Evolutionary conservation across 1,140 invertebrate species (phyloP), one percentile per base, ranked within the genome.

Genomic region (Drosophila tani): DNA sequence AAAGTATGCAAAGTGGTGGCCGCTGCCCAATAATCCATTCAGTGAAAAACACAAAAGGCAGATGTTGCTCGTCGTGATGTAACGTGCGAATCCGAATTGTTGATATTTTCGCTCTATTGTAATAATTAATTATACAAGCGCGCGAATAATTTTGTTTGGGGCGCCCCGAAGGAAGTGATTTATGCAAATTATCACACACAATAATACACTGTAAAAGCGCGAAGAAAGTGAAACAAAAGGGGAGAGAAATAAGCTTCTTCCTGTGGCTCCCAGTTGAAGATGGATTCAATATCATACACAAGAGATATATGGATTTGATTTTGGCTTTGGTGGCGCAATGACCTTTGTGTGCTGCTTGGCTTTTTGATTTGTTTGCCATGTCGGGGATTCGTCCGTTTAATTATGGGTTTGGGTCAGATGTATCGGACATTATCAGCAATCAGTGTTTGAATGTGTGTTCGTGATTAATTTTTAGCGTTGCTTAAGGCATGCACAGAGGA

Each of bases 291-390:
- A 19, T 24, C 38, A 35, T 50, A 12, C 46, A n/a, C 19, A 32
- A 55, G 32, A 55, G 32, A 55, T 38, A 19, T 41, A 17, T 68
- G 53, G 19, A 35, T 47, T 59, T 49, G 60, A 41, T 76, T 38
- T 47, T 57, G 62, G 47, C 53, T 81, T 65, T 74, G 77, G 62
- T 87, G 84, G 81, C 85, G 81, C 78, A 87, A 84, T 79, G 81
- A 81, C 69, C 78, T 81, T 69, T 63, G 40, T 66, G 49, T 53
- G 45, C 17, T 60, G 45, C 17, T 60, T 79, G 24, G 9, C 15
- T 49, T 53, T 78, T 69, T 57, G 62, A 58, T 71, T 60, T 38
- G 46, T 41, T 62, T 60, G 57, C 63, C 67, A 45, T 40, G 63
- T 68, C 51, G 53, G 67, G 71, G 46, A 64, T 70, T 40, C 53